These are phyloP conservation scores for Drosophila lowei DNA, from an alignment of 1,140 invertebrate genomes.

Conservation along the genomic window DNA sequence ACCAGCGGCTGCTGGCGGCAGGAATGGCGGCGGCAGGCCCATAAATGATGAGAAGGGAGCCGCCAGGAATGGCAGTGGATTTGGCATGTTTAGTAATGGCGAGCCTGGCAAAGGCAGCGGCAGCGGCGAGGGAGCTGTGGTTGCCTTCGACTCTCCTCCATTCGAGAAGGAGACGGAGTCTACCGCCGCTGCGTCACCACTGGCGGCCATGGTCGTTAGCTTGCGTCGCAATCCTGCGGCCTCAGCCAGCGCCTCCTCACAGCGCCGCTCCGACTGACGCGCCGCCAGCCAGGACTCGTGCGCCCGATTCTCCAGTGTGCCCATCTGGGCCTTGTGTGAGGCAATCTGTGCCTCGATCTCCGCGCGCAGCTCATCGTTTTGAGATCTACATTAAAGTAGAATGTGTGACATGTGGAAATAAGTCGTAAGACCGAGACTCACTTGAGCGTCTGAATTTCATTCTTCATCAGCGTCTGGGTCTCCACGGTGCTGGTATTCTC, in stretches of 20 bases:
- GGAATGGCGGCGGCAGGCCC: constrained; percentile 83
- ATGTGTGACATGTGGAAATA: no score
- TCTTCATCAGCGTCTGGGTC: constrained; percentile 89
- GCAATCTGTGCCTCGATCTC: constrained; percentile 92
- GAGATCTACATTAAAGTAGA: constrained; percentile 83
- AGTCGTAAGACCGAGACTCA: constrained; percentile 78
- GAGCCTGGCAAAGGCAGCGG: constrained; percentile 80
- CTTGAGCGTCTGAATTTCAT: constrained; percentile 92
- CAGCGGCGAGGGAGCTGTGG: constrained; percentile 71
- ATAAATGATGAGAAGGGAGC: constrained; percentile 83
- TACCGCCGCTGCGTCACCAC: constrained; percentile 35
- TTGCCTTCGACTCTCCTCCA: constrained; percentile 42
- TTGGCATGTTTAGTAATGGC: constrained; percentile 73
- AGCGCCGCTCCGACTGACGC: constrained; percentile 88
- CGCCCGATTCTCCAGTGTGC: constrained; percentile 89
- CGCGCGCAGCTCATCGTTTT: constrained; percentile 89
- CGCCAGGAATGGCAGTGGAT: constrained; percentile 84
- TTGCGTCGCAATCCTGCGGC: constrained; percentile 89
- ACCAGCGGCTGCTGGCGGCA: constrained; percentile 83
- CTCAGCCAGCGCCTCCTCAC: constrained; percentile 90
- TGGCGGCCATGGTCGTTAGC: constrained; percentile 84
- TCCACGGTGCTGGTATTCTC: constrained; percentile 91
- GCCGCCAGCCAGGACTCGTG: constrained; percentile 91
- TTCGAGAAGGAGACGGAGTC: constrained; percentile 48
- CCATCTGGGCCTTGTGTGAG: constrained; percentile 89